Evolutionary conservation across 2,888 invertebrate species (phyloP).

Genomic region (Barypeithes pellucidus): DNA sequence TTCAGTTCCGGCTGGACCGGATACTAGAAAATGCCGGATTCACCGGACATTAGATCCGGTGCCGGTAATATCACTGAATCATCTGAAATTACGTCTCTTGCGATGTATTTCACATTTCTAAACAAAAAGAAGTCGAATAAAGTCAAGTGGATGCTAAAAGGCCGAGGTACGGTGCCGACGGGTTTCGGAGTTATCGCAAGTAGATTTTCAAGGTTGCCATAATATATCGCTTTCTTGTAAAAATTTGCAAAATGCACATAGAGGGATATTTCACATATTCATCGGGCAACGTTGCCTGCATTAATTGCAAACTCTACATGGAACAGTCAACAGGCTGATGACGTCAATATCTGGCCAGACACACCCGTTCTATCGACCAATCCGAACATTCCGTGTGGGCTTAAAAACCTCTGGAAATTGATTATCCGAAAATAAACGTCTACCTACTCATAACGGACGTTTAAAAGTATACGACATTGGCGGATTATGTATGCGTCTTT

Average conservation of each 20-base stretch:
- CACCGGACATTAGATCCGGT: too few relatives aligned
- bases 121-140: too few relatives aligned
- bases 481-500: slow-evolving; percentile 8
- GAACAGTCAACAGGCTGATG: slow-evolving; percentile 18
- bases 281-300: background rate
- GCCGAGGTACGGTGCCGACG: too few relatives aligned
- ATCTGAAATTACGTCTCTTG: too few relatives aligned
- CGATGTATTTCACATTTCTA: too few relatives aligned
- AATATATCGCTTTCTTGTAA: too few relatives aligned
- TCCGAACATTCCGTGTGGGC: slow-evolving; percentile 23
- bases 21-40: too few relatives aligned
- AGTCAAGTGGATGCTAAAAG: too few relatives aligned
- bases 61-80: too few relatives aligned
- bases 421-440: slow-evolving; percentile 22
- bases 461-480: background rate
- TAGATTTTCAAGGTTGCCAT: too few relatives aligned
- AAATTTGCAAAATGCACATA: slow-evolving; percentile 1
- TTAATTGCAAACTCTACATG: background rate
- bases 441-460: background rate
- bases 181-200: too few relatives aligned
- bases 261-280: background rate
- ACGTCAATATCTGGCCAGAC: slow-evolving; percentile 50
- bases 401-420: slow-evolving; percentile 31
- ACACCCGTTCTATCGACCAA: slow-evolving; percentile 62
- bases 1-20: too few relatives aligned